Evolutionary conservation across 2,113 vertebrate genomes (phyloP).

Genomic region (Chionomys nivalis): DNA sequence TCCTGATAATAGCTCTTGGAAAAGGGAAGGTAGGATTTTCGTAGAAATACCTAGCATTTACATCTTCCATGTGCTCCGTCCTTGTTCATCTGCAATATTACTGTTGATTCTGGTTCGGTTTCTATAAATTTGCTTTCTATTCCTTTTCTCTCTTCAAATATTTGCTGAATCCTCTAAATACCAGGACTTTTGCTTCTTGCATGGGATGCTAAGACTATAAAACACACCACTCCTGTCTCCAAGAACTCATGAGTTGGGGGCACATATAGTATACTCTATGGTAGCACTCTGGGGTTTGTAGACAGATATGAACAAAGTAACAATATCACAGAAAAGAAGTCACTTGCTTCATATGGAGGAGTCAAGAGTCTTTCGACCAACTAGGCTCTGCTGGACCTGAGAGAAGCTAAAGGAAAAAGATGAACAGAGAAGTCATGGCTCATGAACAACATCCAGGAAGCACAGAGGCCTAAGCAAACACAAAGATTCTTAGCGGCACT

Average conservation of each 20-base stretch:
- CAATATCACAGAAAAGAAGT: neutral
- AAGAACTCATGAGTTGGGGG: constrained; percentile 26
- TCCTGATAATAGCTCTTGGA: constrained; percentile 21
- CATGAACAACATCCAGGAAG: neutral
- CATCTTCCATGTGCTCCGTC: constrained; percentile 11
- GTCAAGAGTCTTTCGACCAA: neutral
- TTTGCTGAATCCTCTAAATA: constrained; percentile 69
- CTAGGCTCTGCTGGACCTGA: neutral
- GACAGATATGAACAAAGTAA: neutral
- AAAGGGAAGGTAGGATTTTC: constrained; percentile 9
- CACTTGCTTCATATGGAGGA: neutral
- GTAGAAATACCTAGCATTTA: constrained; percentile 40
- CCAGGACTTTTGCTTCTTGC: constrained; percentile 48
- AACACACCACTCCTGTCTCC: neutral
- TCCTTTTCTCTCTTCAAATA: constrained; percentile 64
- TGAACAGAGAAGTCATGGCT: neutral
- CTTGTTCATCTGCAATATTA: constrained; percentile 53
- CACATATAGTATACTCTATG: neutral
- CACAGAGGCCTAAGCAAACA: neutral
- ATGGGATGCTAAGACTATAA: constrained; percentile 38
- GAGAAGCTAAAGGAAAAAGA: neutral
- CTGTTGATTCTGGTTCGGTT: constrained; percentile 65
- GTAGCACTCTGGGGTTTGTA: neutral
- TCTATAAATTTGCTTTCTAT: constrained; percentile 67
- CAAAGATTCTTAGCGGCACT: neutral